A percentile compares a stretch with the other conserved stretches of the same genome.
phyloP scores from a whole-genome alignment of 2,113 vertebrate genomes.

The Carassius auratus region DNA sequence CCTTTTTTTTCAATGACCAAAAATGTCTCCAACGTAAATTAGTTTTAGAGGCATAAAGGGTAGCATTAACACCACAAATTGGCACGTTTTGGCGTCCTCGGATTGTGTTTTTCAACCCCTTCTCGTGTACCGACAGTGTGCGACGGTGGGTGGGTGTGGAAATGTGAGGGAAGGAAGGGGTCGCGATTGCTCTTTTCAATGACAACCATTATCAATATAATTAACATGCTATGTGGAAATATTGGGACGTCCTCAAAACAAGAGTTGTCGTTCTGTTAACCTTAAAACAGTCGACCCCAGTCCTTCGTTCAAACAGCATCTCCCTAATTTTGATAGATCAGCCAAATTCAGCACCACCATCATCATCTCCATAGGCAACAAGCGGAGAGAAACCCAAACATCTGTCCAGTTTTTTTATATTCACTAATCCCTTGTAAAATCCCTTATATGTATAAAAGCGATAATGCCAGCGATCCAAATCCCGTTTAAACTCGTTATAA shows the following conservation, averaged over 20 bases:
- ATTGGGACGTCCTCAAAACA: conserved; percentile 26
- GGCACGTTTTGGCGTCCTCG: not conserved
- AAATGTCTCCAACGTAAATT: conserved; percentile 24
- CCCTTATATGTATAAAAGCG: not conserved
- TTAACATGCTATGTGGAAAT: conserved; percentile 40
- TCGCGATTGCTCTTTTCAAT: conserved; percentile 49
- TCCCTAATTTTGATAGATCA: not conserved
- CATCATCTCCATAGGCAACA: conserved; percentile 40
- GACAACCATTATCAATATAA: conserved; percentile 53
- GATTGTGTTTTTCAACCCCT: conserved; percentile 8
- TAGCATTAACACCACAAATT: not conserved
- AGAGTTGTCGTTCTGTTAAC: not conserved
- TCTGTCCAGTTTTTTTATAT: conserved; percentile 11
- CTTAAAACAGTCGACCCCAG: not conserved
- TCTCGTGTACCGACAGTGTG: conserved; percentile 28
- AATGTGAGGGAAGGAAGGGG: conserved; percentile 15
- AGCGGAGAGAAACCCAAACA: conserved; percentile 22
- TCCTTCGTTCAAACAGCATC: not conserved
- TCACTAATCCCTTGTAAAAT: conserved; percentile 31
- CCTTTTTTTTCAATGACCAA: conserved; percentile 30
- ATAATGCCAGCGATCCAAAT: conserved; percentile 40
- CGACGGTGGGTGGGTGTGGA: conserved; percentile 43
- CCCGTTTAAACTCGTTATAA: conserved; percentile 35
- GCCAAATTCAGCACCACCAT: conserved; percentile 9
- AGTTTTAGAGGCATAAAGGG: not conserved